Evolutionary conservation across 35 echinoderm and acorn worm genomes (phyloP), one percentile per base, ranked within the genome.

Genomic region (Ophioderma brevispina): DNA sequence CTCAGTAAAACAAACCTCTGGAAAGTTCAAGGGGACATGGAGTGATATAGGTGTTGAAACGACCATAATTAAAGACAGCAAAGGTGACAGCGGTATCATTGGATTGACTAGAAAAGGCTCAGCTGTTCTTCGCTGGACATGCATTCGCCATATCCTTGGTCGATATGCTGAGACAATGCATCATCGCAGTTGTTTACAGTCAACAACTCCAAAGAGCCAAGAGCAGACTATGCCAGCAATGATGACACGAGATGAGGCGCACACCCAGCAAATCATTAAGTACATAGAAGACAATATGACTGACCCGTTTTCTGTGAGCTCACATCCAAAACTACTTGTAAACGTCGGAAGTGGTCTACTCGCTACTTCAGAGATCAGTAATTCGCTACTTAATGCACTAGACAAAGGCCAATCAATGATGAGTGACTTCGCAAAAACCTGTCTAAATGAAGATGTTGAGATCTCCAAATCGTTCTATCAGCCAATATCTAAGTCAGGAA

Each of bases 341-440:
- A 82, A 82, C 80, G 0, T 82, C 1, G 80, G 80, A 13, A 82
- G 37, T 31, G 80, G 80, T 1, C 80, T 82, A 39, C 35, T 82
- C 31, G 36, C 80, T 82, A 8, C 80, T 8, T 25, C 36, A 13
- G 80, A 82, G 4, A 41, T 40, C 19, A 82, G 31, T 40, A 41
- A 82, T 37, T 82, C 80, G 41, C 31, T 82, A 32, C n/a, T 42
- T 13, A 82, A 82, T 15, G 11, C 33, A 1, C 28, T 33, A 6
- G 80, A 39, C 18, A 82, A 82, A 25, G 80, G 80, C 11, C 2
- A 82, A 33, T 39, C 1, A 11, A 82, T 82, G 80, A 11, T 82
- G 28, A 41, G 10, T 39, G 25, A 40, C 80, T 82, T 82, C 42
- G 11, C 41, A 1, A 82, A 82, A 11, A 39, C 80, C 0, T 30